Evolutionary conservation across 2,888 invertebrate genomes (phyloP).

Genomic region (Empis stercorea): DNA sequence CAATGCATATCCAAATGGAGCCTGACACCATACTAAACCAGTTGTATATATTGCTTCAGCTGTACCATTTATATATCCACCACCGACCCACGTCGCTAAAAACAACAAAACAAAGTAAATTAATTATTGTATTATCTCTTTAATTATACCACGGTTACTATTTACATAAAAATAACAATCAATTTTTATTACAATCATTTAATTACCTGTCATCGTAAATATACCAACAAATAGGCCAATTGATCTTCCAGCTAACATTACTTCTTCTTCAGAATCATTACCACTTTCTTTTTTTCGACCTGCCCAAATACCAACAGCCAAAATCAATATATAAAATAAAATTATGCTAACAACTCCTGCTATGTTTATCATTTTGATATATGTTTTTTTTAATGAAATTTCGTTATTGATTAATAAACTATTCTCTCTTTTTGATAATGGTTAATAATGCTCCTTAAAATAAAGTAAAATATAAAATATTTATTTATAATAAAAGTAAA

Average conservation of each 20-base stretch:
- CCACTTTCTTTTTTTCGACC: slow-evolving; percentile 82
- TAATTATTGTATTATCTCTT: background rate
- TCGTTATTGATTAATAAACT: slow-evolving; percentile 2
- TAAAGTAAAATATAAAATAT: too few species aligned
- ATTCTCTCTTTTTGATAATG: too few species aligned
- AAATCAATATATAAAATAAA: slow-evolving; percentile 90
- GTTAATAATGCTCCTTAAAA: too few species aligned
- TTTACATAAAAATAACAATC: too few species aligned
- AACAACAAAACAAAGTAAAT: too few species aligned
- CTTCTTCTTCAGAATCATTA: slow-evolving; percentile 89
- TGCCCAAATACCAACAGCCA: slow-evolving; percentile 95
- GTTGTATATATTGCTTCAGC: slow-evolving; percentile 92
- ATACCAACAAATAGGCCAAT: slow-evolving; percentile 95
- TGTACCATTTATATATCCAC: slow-evolving; percentile 98
- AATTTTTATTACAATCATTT: too few species aligned
- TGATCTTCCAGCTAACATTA: slow-evolving; percentile 96
- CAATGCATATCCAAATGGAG: slow-evolving; percentile 96
- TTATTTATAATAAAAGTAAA: too few species aligned
- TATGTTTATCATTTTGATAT: slow-evolving; percentile 63
- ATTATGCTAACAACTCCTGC: slow-evolving; percentile 89
- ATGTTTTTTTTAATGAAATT: slow-evolving; percentile 1
- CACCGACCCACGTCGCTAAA: slow-evolving; percentile 97
- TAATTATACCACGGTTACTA: too few species aligned
- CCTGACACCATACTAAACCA: slow-evolving; percentile 95
- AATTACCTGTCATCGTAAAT: slow-evolving; percentile 94